These are phyloP conservation scores for Phlogophora meticulosa DNA, from an alignment of 2,888 invertebrate species.

Conservation along the genomic window DNA sequence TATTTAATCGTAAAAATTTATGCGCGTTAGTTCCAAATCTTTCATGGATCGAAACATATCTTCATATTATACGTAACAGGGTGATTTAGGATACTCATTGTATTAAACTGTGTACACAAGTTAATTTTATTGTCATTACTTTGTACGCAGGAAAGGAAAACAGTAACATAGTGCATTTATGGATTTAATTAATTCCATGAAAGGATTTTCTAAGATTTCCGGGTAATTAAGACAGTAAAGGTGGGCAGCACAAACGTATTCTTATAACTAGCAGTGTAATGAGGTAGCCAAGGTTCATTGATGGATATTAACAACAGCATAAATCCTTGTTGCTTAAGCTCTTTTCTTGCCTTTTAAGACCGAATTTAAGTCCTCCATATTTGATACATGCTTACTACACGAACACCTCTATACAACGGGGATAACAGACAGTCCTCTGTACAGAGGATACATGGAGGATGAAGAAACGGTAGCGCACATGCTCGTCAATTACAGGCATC, in stretches of 20 bases:
- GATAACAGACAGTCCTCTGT: no score
- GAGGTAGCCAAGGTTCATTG: not conserved
- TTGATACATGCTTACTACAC: no score
- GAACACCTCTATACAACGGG: no score
- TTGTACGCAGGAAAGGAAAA: not conserved
- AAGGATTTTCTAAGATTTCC: not conserved
- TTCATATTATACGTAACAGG: conserved; percentile 3
- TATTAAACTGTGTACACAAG: not conserved
- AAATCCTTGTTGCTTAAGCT: not conserved
- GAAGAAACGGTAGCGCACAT: no score
- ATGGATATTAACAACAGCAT: no score
- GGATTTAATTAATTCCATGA: not conserved
- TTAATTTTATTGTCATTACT: not conserved
- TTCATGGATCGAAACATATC: conserved; percentile 3
- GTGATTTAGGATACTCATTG: conserved; percentile 2
- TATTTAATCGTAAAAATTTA: conserved; percentile 36
- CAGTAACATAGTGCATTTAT: not conserved
- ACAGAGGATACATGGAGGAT: no score
- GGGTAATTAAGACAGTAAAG: not conserved
- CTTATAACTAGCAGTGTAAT: conserved; percentile 7
- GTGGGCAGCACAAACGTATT: conserved; percentile 11
- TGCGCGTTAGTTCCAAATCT: conserved; percentile 19
- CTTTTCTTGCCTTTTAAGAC: not conserved
- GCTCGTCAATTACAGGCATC: no score
- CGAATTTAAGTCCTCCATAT: not conserved